Base-by-base conservation (phyloP, 1,140 invertebrate genomes). In the Maniola jurtina region DNA sequence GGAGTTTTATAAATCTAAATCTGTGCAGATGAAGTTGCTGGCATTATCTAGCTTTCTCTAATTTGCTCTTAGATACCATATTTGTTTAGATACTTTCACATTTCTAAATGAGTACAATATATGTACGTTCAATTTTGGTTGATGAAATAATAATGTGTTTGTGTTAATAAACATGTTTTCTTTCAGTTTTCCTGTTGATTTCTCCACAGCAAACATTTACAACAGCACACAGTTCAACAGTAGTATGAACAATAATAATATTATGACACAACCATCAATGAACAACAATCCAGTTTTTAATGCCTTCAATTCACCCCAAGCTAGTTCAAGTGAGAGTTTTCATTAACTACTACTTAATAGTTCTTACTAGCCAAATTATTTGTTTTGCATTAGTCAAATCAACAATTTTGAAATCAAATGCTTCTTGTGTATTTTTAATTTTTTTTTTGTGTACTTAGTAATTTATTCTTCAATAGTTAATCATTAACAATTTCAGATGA, bases 121-220 rank as follows among this genome's bases (percentile, higher is more conserved):
- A 11, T 45, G 13, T 13, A 45, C 42, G 2, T 45, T 0, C 5
- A 45, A 45, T 45, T 45, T 45, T 45, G 0, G 13, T 45, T n/a
- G 42, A 45, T 45, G 13, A 45, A 5, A 13, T 2, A 1, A 11
- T 5, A 8, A 47, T 60, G 2, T 48, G 2, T 69, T 54, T 1
- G 36, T 67, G 16, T 56, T 52, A 42, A 56, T 52, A 16, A 48
- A 25, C 68, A 61, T 57, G 64, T 25, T 79, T 73, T 42, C 72
- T 88, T 88, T 56, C 78, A 92, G 89, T 85, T 92, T 92, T 78
- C 89, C 88, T 73, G 91, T 91, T 70, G 89, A 91, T 75, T 92
- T 92, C 67, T 83, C 84, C n/a, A 90, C 88, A 14, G 89, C 89
- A 66, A 86, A 91, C 64, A 92, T 92, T 70, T 92, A 89, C 66